Percentiles rank a stretch among this genome's conserved stretches.
phyloP scores from a whole-genome alignment of 2,888 invertebrate species.

The Ctena decussata region DNA sequence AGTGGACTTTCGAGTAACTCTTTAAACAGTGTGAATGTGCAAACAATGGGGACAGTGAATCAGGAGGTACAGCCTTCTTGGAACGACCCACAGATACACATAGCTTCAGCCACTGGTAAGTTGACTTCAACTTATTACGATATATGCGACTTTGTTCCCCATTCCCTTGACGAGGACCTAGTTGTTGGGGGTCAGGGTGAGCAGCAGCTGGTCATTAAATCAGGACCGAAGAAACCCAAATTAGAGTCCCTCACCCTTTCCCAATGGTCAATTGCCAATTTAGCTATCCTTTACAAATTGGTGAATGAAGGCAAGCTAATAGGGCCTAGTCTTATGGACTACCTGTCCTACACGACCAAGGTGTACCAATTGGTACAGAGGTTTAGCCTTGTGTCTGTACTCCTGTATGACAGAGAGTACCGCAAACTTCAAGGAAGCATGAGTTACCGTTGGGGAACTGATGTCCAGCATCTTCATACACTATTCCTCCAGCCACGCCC shows the following conservation, averaged over 20 bases:
- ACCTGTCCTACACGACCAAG: neutral
- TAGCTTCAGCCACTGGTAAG: neutral
- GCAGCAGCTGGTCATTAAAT: neutral
- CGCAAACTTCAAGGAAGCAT: neutral
- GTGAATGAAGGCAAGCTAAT: neutral
- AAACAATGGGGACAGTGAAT: neutral
- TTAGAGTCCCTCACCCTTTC: neutral
- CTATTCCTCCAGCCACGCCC: neutral
- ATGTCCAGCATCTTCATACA: neutral
- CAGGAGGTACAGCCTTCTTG: neutral
- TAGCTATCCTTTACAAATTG: neutral
- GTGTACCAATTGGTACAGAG: neutral
- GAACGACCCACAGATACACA: slow-evolving; percentile 3
- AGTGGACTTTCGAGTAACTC: neutral
- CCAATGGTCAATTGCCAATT: neutral
- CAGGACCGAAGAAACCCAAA: neutral
- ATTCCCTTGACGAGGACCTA: neutral
- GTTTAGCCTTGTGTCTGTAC: neutral
- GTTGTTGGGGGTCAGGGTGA: neutral
- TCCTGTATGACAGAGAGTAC: neutral
- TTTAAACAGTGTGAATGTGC: neutral
- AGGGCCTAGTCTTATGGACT: neutral
- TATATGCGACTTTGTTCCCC: neutral
- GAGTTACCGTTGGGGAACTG: neutral
- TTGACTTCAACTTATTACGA: neutral